Conservation (phyloP, 2,888 invertebrate genomes). For the Aphodius sticticus region DNA sequence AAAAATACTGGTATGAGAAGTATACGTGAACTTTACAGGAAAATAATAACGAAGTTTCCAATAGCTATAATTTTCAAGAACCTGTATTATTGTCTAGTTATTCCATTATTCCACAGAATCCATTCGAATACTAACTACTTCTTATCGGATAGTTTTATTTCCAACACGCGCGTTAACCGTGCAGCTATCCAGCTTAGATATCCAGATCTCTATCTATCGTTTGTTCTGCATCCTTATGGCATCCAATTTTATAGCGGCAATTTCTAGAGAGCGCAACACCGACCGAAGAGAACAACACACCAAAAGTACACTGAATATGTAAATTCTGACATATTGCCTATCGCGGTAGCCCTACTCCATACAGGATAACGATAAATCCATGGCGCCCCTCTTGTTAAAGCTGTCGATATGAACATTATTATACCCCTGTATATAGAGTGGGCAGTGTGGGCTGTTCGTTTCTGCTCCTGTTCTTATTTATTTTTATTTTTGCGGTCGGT, state of each 20-base stretch:
- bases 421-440: constrained; percentile 46
- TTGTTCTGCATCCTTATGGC: constrained; percentile 8
- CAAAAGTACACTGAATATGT: constrained; percentile 49
- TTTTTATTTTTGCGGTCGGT: constrained; percentile 43
- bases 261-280: constrained; percentile 26
- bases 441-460: constrained; percentile 51
- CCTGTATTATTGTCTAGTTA: no score
- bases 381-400: constrained; percentile 46
- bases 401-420: constrained; percentile 54
- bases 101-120: background rate
- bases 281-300: constrained; percentile 29
- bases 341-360: constrained; percentile 48
- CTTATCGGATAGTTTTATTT: background rate
- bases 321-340: constrained; percentile 53
- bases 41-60: no score
- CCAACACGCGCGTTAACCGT: background rate
- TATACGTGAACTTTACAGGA: no score
- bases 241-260: constrained; percentile 19
- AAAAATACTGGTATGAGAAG: no score
- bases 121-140: background rate
- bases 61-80: no score
- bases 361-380: constrained; percentile 49
- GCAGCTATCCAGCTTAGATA: background rate
- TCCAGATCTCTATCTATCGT: background rate
- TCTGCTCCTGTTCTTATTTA: constrained; percentile 8